A percentile compares a stretch with the other conserved stretches of the same genome.
Evolutionary conservation across 2,888 invertebrate genomes (phyloP).

Genomic region (Protophormia terraenovae): DNA sequence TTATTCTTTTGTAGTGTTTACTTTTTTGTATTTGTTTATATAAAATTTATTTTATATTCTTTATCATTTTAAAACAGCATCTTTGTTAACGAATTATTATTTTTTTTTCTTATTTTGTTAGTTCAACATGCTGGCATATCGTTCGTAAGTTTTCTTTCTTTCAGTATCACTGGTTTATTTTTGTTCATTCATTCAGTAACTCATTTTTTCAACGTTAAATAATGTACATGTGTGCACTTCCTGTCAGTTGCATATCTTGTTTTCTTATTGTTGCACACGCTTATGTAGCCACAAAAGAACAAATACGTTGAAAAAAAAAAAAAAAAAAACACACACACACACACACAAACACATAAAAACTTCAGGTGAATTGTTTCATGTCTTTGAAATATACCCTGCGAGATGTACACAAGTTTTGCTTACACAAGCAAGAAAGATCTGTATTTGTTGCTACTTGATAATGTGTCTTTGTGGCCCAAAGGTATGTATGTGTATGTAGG

Average conservation of each 20-base stretch:
- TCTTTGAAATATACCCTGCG: neutral
- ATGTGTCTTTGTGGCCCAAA: neutral
- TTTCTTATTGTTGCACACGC: conserved; percentile 18
- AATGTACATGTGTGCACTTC: conserved; percentile 54
- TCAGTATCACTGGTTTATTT: neutral
- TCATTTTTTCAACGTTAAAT: conserved; percentile 2
- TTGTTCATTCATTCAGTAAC: neutral
- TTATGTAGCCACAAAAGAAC: conserved; percentile 18
- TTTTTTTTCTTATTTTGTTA: conserved; percentile 12
- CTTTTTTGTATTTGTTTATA: neutral
- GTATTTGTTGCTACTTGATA: neutral
- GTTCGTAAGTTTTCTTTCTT: neutral
- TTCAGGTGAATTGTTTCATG: conserved; percentile 43
- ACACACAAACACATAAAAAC: conserved; percentile 1
- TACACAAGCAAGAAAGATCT: neutral
- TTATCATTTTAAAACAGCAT: neutral
- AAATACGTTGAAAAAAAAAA: neutral
- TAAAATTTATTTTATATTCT: conserved; percentile 12
- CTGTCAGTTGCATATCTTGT: conserved; percentile 54
- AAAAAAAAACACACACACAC: neutral
- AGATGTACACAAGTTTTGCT: no score
- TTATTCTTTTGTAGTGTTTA: neutral
- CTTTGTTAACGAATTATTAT: neutral
- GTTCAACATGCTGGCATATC: conserved; percentile 8
- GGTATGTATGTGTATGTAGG: neutral